Percentiles rank a stretch among this genome's conserved stretches.
phyloP scores from a whole-genome alignment of 2,888 invertebrate genomes.

The Beris chalybata region DNA sequence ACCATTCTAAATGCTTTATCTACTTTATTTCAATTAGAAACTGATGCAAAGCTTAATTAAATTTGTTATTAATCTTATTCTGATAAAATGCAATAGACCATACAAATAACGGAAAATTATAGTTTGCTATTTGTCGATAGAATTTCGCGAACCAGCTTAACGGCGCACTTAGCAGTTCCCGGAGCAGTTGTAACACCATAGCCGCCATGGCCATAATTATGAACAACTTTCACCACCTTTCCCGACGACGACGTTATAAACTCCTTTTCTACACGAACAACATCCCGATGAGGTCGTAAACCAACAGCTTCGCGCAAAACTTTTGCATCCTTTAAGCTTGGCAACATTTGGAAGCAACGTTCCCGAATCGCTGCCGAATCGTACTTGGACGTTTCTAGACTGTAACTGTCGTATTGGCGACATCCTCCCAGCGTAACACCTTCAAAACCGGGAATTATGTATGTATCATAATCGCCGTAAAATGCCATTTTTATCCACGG shows the following conservation, averaged over 20 bases:
- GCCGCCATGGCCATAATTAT: slow-evolving; percentile 95
- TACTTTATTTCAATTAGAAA: no score
- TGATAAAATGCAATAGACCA: background rate
- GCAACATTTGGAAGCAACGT: slow-evolving; percentile 75
- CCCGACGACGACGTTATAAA: slow-evolving; percentile 51
- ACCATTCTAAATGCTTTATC: no score
- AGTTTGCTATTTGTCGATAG: slow-evolving; percentile 5
- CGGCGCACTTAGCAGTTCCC: slow-evolving; percentile 79
- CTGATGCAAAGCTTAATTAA: no score
- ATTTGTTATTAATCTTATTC: background rate
- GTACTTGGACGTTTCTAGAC: slow-evolving; percentile 65
- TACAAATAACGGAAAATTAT: background rate
- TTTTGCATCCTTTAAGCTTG: slow-evolving; percentile 64
- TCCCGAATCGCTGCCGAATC: slow-evolving; percentile 78
- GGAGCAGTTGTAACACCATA: slow-evolving; percentile 90
- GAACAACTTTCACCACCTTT: slow-evolving; percentile 68
- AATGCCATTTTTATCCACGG: slow-evolving; percentile 90
- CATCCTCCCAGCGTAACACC: slow-evolving; percentile 82
- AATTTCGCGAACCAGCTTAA: slow-evolving; percentile 62
- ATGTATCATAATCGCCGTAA: slow-evolving; percentile 83
- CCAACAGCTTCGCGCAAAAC: slow-evolving; percentile 72
- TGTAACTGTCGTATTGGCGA: slow-evolving; percentile 79
- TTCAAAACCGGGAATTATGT: slow-evolving; percentile 78
- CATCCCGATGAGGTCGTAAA: slow-evolving; percentile 77
- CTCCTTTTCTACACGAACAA: slow-evolving; percentile 74